Base-by-base conservation (phyloP, 2,113 vertebrate genomes). In the Sisor rabdophorus region DNA sequence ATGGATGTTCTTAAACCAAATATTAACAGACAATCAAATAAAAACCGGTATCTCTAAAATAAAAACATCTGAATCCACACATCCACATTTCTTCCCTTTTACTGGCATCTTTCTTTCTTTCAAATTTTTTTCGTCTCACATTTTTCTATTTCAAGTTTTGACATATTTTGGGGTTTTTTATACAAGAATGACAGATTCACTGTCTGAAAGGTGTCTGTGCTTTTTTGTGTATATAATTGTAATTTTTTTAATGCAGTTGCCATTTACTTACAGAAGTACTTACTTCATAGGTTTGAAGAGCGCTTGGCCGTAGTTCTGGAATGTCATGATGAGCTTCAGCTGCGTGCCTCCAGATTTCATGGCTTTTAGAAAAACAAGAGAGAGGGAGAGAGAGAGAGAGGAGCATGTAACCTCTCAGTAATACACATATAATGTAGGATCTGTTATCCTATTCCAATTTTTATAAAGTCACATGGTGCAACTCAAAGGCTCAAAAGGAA, bases 211-310 rank as follows among this genome's bases (percentile, higher is more conserved):
- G 15, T 55, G 4, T 55, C 1, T 55, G 16, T 55, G n/a, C n/a
- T 36, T 22, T 1, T 55, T 22, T 55, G 22, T 22, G 2, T 55
- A 22, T 55, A 22, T 53, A 19, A 1, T 8, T 4, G 6, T 2
- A 20, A 2, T 22, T 56, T 56, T 54, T 56, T 11, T 15, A 63
- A 63, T 60, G 24, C 32, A 47, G 10, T 26, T 32, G 9, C 15
- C n/a, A 61, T 71, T 71, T 30, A 58, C 8, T 44, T 44, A 44
- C 40, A 10, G 65, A 19, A 20, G 50, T 12, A 95, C 97, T 96
- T 92, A 99, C 97, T 98, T 99, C 97, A 99, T 99, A 56, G 97
- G 97, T 83, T 99, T 99, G 83, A 99, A 99, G 80, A 99, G 89
- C 0, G 96, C 97, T 83, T 98, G 97, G 64, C 97, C 97, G 2